phyloP scores from a whole-genome alignment of 2,113 vertebrate genomes.

The Xiphorhynchus elegans region DNA sequence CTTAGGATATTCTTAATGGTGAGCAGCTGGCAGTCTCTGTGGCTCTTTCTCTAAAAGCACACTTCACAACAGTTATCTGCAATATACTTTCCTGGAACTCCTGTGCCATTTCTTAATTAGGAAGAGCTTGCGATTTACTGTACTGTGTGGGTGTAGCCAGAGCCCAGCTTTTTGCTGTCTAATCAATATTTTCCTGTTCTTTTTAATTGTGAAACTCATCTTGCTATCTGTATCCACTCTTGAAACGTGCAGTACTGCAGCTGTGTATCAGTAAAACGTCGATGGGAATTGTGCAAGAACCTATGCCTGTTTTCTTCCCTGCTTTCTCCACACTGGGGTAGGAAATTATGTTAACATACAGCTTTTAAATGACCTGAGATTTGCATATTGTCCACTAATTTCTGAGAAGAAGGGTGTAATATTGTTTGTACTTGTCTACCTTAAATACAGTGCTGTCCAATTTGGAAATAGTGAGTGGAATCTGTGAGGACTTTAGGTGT shows the following conservation, averaged over 20 bases:
- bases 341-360: background rate
- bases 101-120: background rate
- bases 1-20: background rate
- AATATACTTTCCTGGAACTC: background rate
- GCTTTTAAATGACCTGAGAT: background rate
- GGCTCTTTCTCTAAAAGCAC: background rate
- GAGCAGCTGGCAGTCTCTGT: background rate
- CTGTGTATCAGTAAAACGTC: background rate
- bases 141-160: background rate
- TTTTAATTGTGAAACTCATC: background rate
- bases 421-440: background rate
- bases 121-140: background rate
- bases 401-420: background rate
- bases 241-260: background rate
- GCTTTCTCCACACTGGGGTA: background rate
- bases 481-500: background rate
- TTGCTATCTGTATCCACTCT: background rate
- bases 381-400: background rate
- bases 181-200: background rate
- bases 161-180: background rate
- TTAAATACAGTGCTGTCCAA: rapidly evolving
- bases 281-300: background rate
- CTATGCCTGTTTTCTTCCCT: background rate
- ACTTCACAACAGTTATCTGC: background rate
- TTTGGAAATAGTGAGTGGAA: background rate